Base-by-base conservation (phyloP, 2,113 vertebrate genomes). In the Regulus satrapa region DNA sequence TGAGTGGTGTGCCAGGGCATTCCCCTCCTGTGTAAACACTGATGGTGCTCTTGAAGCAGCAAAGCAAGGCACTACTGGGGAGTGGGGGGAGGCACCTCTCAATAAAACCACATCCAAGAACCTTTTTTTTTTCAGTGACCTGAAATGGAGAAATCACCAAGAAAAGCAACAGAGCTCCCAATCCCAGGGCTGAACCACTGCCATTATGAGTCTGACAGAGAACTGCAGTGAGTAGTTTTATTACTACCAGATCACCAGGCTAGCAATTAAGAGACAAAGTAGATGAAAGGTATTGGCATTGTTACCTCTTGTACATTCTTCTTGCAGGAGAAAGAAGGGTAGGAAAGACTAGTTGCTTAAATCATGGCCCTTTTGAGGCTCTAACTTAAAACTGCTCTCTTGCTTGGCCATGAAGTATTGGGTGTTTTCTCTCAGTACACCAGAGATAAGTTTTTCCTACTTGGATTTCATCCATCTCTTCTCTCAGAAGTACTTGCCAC, bases 151-250 rank as follows among this genome's bases (percentile, higher is more conserved):
- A 77, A 73, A 80, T 21, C 7, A 4, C n/a, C 9, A 62, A 49
- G 18, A 25, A 48, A 55, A 48, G 12, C 48, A 69, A 14, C 21
- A 34, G 3, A 26, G 15, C 1, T 19, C 26, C 16, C 8, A 1
- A 7, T 20, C 1, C 13, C 63, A 64, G 6, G 10, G 18, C 32
- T 31, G 28, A 78, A 85, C 56, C 29, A 18, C 8, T 40, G 78
- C 34, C 56, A 16, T 24, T 40, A 8, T 0, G 0, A 63, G 12
- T 45, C n/a, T 69, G 23, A 34, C 23, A 24, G 48, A 55, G 36
- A 78, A 62, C 14, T 43, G 18, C 2, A 4, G 15, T 3, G 0
- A 82, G 34, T 14, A 1, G 12, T 29, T 85, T 64, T 19, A 3
- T 64, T 32, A 25, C 59, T 62, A 14, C 29, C 40, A 56, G 12